Evolutionary conservation across 2,113 vertebrate genomes (phyloP).

Genomic region (Sinocyclocheilus maitianheensis): DNA sequence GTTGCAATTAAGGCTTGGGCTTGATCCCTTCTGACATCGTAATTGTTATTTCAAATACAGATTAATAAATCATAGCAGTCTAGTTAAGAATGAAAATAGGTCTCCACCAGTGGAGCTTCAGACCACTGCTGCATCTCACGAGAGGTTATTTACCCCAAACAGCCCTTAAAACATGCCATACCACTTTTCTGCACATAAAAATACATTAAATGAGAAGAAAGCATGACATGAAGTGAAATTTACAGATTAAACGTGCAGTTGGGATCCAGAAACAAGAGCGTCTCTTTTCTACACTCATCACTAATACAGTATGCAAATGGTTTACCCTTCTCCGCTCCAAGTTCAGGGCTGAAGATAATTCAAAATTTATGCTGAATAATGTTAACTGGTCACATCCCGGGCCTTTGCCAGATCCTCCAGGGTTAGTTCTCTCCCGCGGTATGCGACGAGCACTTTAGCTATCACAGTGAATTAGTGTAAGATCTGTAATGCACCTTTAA

Average conservation of each 20-base stretch:
- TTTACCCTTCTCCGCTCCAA: slow-evolving; percentile 62
- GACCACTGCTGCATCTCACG: slow-evolving; percentile 64
- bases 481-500: slow-evolving; percentile 90
- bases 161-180: slow-evolving; percentile 33
- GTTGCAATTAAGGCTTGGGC: slow-evolving; percentile 87
- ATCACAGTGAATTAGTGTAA: slow-evolving; percentile 91
- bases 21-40: slow-evolving; percentile 84
- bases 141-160: slow-evolving; percentile 56
- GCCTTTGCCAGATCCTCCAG: slow-evolving; percentile 73
- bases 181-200: slow-evolving; percentile 8
- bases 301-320: slow-evolving; percentile 76
- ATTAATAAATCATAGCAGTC: slow-evolving; percentile 92
- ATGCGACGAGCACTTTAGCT: slow-evolving; percentile 86
- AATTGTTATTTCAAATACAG: slow-evolving; percentile 94
- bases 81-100: slow-evolving; percentile 93
- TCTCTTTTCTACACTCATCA: slow-evolving; percentile 67
- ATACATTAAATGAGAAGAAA: slow-evolving; percentile 52
- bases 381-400: slow-evolving; percentile 76
- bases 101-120: slow-evolving; percentile 74
- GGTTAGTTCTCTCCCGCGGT: slow-evolving; percentile 78
- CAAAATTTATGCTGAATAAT: slow-evolving; percentile 85
- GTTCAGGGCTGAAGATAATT: slow-evolving; percentile 71
- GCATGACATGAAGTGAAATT: slow-evolving; percentile 31
- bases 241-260: no score
- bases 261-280: slow-evolving; percentile 34